Conservation (phyloP, 2,888 invertebrate genomes). For the Watsonalla cultraria region DNA sequence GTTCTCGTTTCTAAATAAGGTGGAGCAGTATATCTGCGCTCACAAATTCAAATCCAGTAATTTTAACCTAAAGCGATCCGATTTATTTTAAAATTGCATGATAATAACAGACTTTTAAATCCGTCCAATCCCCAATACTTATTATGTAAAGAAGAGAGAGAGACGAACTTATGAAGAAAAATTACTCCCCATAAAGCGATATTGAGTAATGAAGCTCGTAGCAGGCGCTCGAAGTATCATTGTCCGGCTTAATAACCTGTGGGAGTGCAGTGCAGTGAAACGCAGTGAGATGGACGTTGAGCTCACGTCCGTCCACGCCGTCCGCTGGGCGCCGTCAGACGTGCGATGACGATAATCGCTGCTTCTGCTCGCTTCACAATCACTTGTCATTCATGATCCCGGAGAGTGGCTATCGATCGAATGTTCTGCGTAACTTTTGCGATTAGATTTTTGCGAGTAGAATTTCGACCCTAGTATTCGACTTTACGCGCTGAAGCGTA, state of each 20-base stretch:
- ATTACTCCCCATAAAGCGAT: neutral
- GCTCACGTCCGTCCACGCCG: slow-evolving; percentile 8
- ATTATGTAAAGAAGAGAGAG: neutral
- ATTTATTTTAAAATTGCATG: neutral
- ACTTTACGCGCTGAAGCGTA: no score
- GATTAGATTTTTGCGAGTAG: neutral
- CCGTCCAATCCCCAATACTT: neutral
- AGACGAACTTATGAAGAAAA: neutral
- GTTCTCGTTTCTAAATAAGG: no score
- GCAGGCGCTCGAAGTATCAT: neutral
- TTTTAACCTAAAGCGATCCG: neutral
- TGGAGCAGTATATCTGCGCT: no score
- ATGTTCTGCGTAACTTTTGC: neutral
- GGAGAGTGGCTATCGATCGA: neutral
- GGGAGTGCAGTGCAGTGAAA: slow-evolving; percentile 10
- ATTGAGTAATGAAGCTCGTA: neutral
- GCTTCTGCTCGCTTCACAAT: slow-evolving; percentile 14
- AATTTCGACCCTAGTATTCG: no score
- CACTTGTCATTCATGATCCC: slow-evolving; percentile 7
- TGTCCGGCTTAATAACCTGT: neutral
- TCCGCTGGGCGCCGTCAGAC: slow-evolving; percentile 10
- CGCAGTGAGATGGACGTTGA: slow-evolving; percentile 20
- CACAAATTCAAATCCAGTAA: no score
- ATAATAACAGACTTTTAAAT: neutral
- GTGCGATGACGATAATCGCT: slow-evolving; percentile 24